These are phyloP conservation scores for Eidolon helvum DNA, from an alignment of 2,113 vertebrate species.

Conservation along the genomic window DNA sequence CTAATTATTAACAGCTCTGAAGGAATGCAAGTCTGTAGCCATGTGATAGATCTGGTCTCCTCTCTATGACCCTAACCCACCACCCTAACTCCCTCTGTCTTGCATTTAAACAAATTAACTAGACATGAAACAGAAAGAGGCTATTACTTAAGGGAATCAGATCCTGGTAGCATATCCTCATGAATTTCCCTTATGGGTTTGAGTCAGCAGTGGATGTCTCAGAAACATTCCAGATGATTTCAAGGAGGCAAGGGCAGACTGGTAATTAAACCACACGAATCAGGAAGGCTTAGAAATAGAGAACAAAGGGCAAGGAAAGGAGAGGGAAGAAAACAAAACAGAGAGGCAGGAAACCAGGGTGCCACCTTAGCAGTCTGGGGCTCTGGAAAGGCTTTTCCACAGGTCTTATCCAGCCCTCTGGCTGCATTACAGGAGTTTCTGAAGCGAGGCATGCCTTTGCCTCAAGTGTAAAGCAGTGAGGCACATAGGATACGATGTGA, in stretches of 20 bases:
- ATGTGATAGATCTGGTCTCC: background rate
- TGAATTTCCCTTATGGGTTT: constrained; percentile 23
- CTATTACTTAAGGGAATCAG: constrained; percentile 27
- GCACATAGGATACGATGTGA: background rate
- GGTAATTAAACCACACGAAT: background rate
- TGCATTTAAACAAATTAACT: constrained; percentile 38
- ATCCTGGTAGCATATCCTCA: background rate
- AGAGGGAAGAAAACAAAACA: background rate
- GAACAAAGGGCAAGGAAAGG: constrained; percentile 25
- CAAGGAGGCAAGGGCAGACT: constrained; percentile 16
- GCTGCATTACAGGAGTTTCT: background rate
- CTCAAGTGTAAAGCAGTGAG: background rate
- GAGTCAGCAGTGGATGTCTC: constrained; percentile 44
- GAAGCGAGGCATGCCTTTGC: background rate
- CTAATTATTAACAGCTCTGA: background rate
- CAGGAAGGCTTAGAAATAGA: constrained; percentile 11
- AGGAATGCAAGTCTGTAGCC: background rate
- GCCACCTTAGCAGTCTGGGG: background rate
- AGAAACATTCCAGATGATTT: constrained; percentile 45
- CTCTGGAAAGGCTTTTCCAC: background rate
- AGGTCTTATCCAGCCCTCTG: background rate
- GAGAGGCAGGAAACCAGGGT: background rate
- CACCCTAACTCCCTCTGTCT: background rate
- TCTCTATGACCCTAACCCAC: background rate
- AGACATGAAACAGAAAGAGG: constrained; percentile 34